Base-by-base conservation (phyloP, 2,113 vertebrate genomes). In the Hipposideros armiger region DNA sequence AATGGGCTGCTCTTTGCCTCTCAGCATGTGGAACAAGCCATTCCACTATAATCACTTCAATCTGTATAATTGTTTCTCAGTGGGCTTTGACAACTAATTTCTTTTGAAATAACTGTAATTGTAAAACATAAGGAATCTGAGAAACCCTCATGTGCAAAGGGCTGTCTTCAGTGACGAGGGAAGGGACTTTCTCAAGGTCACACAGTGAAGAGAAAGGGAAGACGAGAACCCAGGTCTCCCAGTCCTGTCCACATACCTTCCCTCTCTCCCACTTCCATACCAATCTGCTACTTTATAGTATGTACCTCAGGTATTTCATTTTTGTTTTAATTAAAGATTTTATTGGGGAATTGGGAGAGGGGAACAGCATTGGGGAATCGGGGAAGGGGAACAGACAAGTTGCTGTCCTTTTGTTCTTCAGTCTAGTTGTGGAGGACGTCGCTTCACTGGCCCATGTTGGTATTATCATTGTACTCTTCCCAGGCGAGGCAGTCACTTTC, bases 231-330 rank as follows among this genome's bases (percentile, higher is more conserved):
- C 8, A 4, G 36, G 11, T 2, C 28, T n/a, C 19, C 16, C 9
- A 47, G 0, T 2, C 2, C 58, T 42, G 2, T 66, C 42, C 9
- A 1, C 50, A 1, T 9, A 11, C 13, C 60, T 74, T 28, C 14
- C 14, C 7, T 69, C 20, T 36, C 8, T 91, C 19, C 13, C 8
- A 5, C 16, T 69, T 17, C 20, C 32, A 2, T 32, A 67, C 14
- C 52, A 72, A 32, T 32, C 11, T 64, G 42, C 28, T 47, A 36
- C 19, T 93, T 77, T 47, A 32, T 6, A 72, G 54, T 36, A 17
- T 45, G n/a, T 20, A 42, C 24, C 9, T 60, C 30, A 42, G 2
- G 32, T 62, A 56, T 87, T 85, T 62, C 54, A 66, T 58, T 66
- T 77, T 80, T 64, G 14, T 36, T 36, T 36, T 36, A 36, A 36